Evolutionary conservation across 2,113 vertebrate species (phyloP).

Genomic region (Apeltes quadracus): DNA sequence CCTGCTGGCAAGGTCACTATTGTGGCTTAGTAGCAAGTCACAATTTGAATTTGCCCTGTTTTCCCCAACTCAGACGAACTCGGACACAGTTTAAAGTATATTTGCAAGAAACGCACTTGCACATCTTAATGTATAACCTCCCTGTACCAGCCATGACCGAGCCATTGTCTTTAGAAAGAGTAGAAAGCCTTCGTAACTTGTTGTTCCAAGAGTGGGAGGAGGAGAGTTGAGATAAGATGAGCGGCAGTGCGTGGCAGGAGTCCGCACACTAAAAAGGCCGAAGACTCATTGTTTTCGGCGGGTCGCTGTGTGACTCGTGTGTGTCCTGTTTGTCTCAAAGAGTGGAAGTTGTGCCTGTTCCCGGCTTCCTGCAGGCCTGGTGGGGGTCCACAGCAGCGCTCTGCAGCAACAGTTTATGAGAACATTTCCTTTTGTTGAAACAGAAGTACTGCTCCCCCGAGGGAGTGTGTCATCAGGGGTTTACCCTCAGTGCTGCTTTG

Average conservation of each 20-base stretch:
- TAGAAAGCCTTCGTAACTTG: neutral
- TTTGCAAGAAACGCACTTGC: neutral
- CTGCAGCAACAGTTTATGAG: conserved; percentile 49
- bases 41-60: neutral
- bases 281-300: conserved; percentile 52
- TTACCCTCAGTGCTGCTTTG: conserved; percentile 54
- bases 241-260: conserved; percentile 8
- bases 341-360: conserved; percentile 73
- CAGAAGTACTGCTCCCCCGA: conserved; percentile 48
- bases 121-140: neutral
- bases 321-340: conserved; percentile 73
- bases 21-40: neutral
- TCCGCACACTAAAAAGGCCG: conserved; percentile 1
- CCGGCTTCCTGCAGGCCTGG: conserved; percentile 62
- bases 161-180: neutral
- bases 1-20: neutral
- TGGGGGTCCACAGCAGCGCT: conserved; percentile 44
- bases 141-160: neutral
- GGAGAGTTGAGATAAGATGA: conserved; percentile 21
- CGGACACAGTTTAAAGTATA: neutral
- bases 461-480: conserved; percentile 54
- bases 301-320: conserved; percentile 39
- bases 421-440: conserved; percentile 66
- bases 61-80: neutral
- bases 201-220: neutral